Conservation (phyloP, 2,113 vertebrate genomes). For the Gila orcuttii region DNA sequence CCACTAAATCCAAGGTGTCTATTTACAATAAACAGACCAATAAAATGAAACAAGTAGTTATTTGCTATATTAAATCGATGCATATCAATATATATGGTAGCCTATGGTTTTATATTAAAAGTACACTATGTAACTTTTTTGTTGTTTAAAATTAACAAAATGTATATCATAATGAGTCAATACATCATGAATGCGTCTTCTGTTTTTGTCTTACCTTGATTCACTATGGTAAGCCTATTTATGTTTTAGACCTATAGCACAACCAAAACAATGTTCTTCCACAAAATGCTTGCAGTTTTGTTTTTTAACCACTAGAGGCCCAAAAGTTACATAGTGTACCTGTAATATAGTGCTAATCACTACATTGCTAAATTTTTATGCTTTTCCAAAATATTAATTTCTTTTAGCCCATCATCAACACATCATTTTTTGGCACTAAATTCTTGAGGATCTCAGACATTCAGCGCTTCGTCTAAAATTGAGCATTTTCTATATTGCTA, state of each 20-base stretch:
- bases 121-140: no score
- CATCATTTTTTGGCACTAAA: conserved; percentile 65
- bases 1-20: conserved; percentile 20
- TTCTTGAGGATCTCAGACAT: conserved; percentile 30
- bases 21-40: conserved; percentile 29
- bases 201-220: no score
- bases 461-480: not conserved
- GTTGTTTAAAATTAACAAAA: no score
- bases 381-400: not conserved
- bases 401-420: not conserved
- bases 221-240: no score
- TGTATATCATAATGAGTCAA: no score
- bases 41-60: not conserved
- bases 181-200: no score
- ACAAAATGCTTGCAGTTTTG: no score
- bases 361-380: not conserved
- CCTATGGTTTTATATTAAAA: not conserved
- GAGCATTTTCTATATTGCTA: conserved; percentile 44
- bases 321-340: no score
- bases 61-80: conserved; percentile 19
- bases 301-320: no score
- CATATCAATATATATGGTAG: not conserved
- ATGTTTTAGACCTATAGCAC: no score
- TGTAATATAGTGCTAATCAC: not conserved
- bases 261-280: no score